Conservation (phyloP, 2,797 vertebrate genomes). For the Dendrocincla tyrannina region DNA sequence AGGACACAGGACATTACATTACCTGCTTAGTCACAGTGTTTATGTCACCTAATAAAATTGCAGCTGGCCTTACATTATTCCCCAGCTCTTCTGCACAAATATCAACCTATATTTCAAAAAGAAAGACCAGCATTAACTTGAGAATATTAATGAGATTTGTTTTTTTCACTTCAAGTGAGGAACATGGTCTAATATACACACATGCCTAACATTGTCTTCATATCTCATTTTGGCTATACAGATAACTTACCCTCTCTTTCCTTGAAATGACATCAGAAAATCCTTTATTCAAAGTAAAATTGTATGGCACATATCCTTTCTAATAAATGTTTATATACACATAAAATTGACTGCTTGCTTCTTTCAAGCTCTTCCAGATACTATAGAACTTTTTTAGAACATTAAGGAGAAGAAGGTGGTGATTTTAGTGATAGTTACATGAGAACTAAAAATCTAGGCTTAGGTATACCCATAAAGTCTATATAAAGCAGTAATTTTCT, state of each 20-base stretch:
- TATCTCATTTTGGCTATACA: not conserved
- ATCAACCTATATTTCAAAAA: conserved; percentile 82
- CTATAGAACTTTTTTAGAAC: not conserved
- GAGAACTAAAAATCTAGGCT: not conserved
- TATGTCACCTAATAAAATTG: conserved; percentile 88
- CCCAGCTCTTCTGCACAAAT: conserved; percentile 95
- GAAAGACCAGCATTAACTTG: not conserved
- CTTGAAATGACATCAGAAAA: not conserved
- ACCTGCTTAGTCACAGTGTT: conserved; percentile 87
- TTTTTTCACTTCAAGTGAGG: not conserved
- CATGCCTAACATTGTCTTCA: not conserved
- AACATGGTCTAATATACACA: not conserved
- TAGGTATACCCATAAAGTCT: not conserved
- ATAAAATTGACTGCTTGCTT: not conserved
- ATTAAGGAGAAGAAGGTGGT: not conserved
- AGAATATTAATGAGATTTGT: not conserved
- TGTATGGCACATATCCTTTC: not conserved
- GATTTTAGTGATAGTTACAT: not conserved
- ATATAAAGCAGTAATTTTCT: not conserved
- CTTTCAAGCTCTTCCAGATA: not conserved
- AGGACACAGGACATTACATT: not conserved
- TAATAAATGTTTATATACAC: not conserved
- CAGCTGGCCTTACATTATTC: conserved; percentile 90
- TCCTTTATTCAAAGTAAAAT: not conserved
- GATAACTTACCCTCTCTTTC: not conserved